Percentiles rank a stretch among this genome's conserved stretches.
phyloP scores from a whole-genome alignment of 2,888 invertebrate species.

The Andrena praecox region DNA sequence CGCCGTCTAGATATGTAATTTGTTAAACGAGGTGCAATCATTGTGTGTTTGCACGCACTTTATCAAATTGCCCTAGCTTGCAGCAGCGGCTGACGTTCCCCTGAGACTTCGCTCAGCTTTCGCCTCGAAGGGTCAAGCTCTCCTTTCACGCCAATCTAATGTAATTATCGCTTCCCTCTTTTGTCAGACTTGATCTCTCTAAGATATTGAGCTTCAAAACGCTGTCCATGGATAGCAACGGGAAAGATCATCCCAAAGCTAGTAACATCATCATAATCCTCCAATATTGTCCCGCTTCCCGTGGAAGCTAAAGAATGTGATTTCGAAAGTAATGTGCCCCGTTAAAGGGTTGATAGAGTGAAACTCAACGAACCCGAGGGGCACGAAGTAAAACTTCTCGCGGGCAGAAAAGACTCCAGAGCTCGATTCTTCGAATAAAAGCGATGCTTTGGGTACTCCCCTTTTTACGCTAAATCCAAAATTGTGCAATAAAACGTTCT shows the following conservation, averaged over 20 bases:
- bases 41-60: background rate
- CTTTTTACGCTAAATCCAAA: slow-evolving; percentile 41
- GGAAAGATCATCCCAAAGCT: too few relatives aligned
- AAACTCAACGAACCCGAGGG: too few relatives aligned
- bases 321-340: too few relatives aligned
- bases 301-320: too few relatives aligned
- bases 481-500: slow-evolving; percentile 52
- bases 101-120: background rate
- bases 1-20: slow-evolving; percentile 11
- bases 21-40: background rate
- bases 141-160: background rate
- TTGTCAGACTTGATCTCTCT: background rate
- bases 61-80: slow-evolving; percentile 13
- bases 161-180: background rate
- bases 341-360: too few relatives aligned
- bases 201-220: too few relatives aligned
- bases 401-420: background rate
- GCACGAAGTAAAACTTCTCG: background rate
- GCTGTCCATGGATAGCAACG: too few relatives aligned
- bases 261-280: too few relatives aligned
- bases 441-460: background rate
- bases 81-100: background rate
- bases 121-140: background rate
- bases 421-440: slow-evolving; percentile 7
- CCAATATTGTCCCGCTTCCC: too few relatives aligned